phyloP scores from a whole-genome alignment of 2,888 invertebrate species.

The Tillus elongatus region DNA sequence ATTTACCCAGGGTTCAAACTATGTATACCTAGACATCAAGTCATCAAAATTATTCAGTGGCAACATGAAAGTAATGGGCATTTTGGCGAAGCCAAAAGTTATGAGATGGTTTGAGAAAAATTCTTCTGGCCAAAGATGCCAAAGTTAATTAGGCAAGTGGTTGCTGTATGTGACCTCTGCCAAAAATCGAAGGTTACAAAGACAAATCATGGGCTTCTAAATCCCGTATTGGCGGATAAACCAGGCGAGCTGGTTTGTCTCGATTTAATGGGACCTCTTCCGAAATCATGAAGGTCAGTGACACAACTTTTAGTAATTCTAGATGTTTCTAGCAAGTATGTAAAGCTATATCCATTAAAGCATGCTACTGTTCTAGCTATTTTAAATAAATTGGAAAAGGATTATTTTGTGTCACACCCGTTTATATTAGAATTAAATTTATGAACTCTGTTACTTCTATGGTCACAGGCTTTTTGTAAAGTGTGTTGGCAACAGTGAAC shows the following conservation, averaged over 20 bases:
- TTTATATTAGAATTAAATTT: too few species aligned
- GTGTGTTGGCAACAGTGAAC: too few species aligned
- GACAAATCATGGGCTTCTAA: background rate
- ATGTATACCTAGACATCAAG: slow-evolving; percentile 5
- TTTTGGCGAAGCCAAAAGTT: slow-evolving; percentile 13
- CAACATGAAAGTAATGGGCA: slow-evolving; percentile 13
- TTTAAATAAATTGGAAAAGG: too few species aligned
- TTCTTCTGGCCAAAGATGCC: slow-evolving; percentile 11
- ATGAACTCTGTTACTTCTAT: too few species aligned
- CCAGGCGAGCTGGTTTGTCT: slow-evolving; percentile 11
- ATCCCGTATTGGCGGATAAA: slow-evolving; percentile 5
- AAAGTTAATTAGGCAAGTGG: slow-evolving; percentile 6
- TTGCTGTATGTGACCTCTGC: slow-evolving; percentile 10
- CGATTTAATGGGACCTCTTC: slow-evolving; percentile 9
- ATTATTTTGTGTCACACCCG: too few species aligned
- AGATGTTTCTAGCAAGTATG: too few species aligned
- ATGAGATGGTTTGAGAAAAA: background rate
- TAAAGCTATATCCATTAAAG: too few species aligned
- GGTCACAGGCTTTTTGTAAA: too few species aligned
- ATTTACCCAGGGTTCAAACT: too few species aligned
- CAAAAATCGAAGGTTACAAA: slow-evolving; percentile 8
- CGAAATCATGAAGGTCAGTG: background rate
- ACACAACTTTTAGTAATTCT: background rate
- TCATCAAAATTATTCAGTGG: slow-evolving; percentile 4
- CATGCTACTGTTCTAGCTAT: too few species aligned